These are phyloP conservation scores for Phyllopteryx taeniolatus DNA, from an alignment of 2,113 vertebrate species.

Conservation along the genomic window DNA sequence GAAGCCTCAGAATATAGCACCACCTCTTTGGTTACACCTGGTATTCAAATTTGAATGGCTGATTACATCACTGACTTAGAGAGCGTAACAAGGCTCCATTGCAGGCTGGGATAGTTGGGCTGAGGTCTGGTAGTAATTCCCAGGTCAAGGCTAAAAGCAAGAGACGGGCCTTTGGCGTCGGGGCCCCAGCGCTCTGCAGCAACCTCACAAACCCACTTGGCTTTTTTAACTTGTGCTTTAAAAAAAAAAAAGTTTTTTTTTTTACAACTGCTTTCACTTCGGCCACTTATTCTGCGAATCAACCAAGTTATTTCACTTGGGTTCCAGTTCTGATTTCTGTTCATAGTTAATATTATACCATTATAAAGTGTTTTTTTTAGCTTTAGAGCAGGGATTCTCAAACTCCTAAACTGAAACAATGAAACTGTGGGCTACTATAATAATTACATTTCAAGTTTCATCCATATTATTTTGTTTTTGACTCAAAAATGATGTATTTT, in stretches of 20 bases:
- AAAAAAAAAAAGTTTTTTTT: too few relatives aligned
- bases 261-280: neutral
- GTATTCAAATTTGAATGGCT: neutral
- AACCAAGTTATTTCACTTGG: too few relatives aligned
- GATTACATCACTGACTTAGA: slow-evolving; percentile 4
- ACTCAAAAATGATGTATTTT: too few relatives aligned
- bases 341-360: too few relatives aligned
- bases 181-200: neutral
- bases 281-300: too few relatives aligned
- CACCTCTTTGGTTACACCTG: neutral
- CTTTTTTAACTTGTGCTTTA: neutral
- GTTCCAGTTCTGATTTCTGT: too few relatives aligned
- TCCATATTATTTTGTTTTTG: too few relatives aligned
- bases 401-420: too few relatives aligned
- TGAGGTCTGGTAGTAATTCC: neutral
- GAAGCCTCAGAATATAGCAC: neutral
- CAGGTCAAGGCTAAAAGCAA: slow-evolving; percentile 4
- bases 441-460: too few relatives aligned
- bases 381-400: too few relatives aligned
- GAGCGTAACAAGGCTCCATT: neutral
- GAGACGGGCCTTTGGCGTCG: neutral
- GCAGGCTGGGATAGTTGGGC: neutral
- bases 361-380: too few relatives aligned
- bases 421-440: too few relatives aligned
- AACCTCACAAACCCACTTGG: neutral